phyloP scores from a whole-genome alignment of 2,797 vertebrate genomes.

The Spea hammondii region DNA sequence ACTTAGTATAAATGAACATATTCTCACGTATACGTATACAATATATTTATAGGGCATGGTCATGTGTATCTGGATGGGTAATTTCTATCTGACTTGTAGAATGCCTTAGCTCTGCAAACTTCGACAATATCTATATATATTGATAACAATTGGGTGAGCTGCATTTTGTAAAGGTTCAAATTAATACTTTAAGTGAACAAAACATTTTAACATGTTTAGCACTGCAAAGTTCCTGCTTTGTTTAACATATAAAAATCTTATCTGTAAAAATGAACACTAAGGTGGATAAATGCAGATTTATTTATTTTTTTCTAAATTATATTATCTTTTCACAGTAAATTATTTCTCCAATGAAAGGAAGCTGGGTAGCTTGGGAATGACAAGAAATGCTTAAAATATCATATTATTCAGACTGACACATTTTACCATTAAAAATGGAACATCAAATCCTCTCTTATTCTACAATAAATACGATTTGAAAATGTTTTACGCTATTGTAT shows the following conservation, averaged over 20 bases:
- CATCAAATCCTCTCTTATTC: neutral
- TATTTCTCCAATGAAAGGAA: neutral
- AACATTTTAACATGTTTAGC: too few relatives aligned
- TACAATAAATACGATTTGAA: conserved; percentile 6
- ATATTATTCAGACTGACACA: conserved; percentile 20
- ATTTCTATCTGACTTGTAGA: too few relatives aligned
- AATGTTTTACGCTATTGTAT: neutral
- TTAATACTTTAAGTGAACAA: too few relatives aligned
- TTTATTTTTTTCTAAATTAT: neutral
- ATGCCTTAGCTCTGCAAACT: too few relatives aligned
- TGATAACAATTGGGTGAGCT: too few relatives aligned
- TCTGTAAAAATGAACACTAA: neutral
- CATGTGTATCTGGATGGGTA: too few relatives aligned
- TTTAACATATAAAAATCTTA: neutral
- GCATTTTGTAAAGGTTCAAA: too few relatives aligned
- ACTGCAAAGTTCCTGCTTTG: too few relatives aligned
- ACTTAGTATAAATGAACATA: too few relatives aligned
- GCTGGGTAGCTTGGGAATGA: neutral
- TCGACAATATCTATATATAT: too few relatives aligned
- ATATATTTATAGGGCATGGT: too few relatives aligned
- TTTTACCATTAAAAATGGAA: conserved; percentile 23
- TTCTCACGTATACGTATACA: too few relatives aligned
- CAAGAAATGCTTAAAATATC: conserved; percentile 6
- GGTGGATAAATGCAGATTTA: neutral
- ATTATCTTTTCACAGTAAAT: conserved; percentile 1